A percentile compares a stretch with the other conserved stretches of the same genome.
phyloP scores from a whole-genome alignment of 2,797 vertebrate genomes.

The Sebastes vulpes region DNA sequence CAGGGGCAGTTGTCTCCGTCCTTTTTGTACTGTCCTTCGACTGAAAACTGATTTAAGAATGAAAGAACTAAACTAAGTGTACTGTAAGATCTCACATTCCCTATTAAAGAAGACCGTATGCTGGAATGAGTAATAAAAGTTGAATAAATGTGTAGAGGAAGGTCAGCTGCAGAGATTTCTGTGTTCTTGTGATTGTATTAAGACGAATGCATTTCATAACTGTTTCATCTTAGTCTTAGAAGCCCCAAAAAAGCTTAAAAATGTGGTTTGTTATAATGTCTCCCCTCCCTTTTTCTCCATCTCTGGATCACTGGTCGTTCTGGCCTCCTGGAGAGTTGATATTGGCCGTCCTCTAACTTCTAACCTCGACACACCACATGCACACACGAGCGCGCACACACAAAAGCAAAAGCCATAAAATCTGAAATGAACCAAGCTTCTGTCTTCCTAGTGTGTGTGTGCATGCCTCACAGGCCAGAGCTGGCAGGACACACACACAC shows the following conservation, averaged over 20 bases:
- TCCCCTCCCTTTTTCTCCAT: slow-evolving; percentile 8
- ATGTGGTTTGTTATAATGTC: slow-evolving; percentile 11
- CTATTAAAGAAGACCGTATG: not conserved
- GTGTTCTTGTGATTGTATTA: not conserved
- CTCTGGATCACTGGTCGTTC: slow-evolving; percentile 25
- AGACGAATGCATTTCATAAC: not conserved
- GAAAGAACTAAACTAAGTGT: not conserved
- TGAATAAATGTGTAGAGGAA: not conserved
- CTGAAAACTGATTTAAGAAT: slow-evolving; percentile 26
- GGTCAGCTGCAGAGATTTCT: not conserved
- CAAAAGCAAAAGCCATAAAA: not conserved
- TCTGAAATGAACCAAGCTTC: not conserved
- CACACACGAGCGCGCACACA: slow-evolving; percentile 15
- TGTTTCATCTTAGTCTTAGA: not conserved
- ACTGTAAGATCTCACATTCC: not conserved
- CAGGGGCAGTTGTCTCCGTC: not conserved
- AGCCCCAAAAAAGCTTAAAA: slow-evolving; percentile 16
- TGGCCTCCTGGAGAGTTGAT: slow-evolving; percentile 53
- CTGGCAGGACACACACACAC: slow-evolving; percentile 9
- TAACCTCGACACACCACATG: slow-evolving; percentile 36
- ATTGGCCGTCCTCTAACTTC: slow-evolving; percentile 63
- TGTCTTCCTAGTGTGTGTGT: not conserved
- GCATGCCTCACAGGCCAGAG: not conserved
- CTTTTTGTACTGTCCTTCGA: slow-evolving; percentile 17
- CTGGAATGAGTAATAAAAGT: not conserved